A percentile compares a stretch with the other conserved stretches of the same genome.
Conservation (phyloP, 2,113 vertebrate genomes). For the Carettochelys insculpta region DNA sequence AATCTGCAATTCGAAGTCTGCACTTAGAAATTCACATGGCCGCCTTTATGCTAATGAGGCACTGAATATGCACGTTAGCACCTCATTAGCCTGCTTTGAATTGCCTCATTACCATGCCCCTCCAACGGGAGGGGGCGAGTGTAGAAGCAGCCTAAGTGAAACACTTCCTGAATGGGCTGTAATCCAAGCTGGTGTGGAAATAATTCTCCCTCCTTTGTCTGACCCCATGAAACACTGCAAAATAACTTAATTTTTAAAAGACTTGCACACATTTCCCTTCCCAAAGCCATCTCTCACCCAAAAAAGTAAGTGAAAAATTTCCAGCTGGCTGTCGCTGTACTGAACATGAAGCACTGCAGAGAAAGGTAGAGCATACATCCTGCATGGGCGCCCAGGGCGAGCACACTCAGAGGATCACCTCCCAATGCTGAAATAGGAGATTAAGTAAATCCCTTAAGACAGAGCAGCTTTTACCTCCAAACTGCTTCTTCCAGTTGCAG, state of each 20-base stretch:
- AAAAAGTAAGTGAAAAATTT: neutral
- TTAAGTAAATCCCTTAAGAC: neutral
- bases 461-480: slow-evolving; percentile 84
- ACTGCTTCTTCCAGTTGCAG: slow-evolving; percentile 99
- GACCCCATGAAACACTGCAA: neutral
- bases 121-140: too few species aligned
- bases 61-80: too few species aligned
- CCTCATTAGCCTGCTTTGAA: too few species aligned
- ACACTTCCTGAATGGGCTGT: neutral
- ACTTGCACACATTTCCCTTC: neutral
- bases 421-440: neutral
- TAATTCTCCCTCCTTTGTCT: neutral
- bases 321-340: neutral
- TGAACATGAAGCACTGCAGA: neutral
- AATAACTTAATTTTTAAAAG: neutral
- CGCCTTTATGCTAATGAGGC: too few species aligned
- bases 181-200: neutral
- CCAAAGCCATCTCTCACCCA: neutral
- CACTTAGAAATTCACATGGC: too few species aligned
- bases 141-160: neutral
- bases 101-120: too few species aligned
- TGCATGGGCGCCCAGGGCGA: neutral
- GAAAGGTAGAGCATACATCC: neutral
- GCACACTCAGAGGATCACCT: neutral
- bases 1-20: too few species aligned